Base-by-base conservation (phyloP, 2,888 invertebrate genomes). In the Diploptera punctata region DNA sequence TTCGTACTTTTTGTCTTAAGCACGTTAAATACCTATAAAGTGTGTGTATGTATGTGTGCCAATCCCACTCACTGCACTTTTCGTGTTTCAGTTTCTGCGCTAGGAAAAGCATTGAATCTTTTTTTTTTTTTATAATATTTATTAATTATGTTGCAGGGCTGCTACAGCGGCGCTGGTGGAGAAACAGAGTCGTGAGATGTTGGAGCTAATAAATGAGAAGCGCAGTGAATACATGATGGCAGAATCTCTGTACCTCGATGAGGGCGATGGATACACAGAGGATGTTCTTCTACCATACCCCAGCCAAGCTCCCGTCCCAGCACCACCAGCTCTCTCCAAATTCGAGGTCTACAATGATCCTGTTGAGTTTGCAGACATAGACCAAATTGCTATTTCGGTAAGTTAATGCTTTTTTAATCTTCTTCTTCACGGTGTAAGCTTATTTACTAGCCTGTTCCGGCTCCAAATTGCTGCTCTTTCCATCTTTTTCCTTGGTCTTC, bases 141-240 rank as follows among this genome's bases (percentile, higher is more conserved):
- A n/a, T n/a, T n/a, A n/a, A n/a, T n/a, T 24, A 10, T 54, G 54
- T 80, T 82, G 33, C 83, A 93, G 97, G 83, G 93, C 94, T 77
- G 93, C 96, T 73, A 99, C 99, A 16, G 97, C 98, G 57, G 97
- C 97, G 0, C 84, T 99, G 78, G 97, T 99, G 31, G 97, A 98
- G 83, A 95, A 97, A 80, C 99, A 99, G 84, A 97, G 97, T 79
- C 93, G 94, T 82, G 98, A 99, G 86, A 99, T 99, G 99, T 87
- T 99, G 86, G 95, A 97, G 80, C 86, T 99, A 80, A 97, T 99
- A 81, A 96, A 95, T 81, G 94, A 94, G 80, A 93, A 97, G 77
- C 90, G 97, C 76, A 92, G 94, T 77, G 97, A 98, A 83, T 95
- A 94, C 83, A 93, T 95, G 91, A 91, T 91, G 76, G 94, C 88